Evolutionary conservation across 2,888 invertebrate species (phyloP).

Genomic region (Pyrochroa serraticornis): DNA sequence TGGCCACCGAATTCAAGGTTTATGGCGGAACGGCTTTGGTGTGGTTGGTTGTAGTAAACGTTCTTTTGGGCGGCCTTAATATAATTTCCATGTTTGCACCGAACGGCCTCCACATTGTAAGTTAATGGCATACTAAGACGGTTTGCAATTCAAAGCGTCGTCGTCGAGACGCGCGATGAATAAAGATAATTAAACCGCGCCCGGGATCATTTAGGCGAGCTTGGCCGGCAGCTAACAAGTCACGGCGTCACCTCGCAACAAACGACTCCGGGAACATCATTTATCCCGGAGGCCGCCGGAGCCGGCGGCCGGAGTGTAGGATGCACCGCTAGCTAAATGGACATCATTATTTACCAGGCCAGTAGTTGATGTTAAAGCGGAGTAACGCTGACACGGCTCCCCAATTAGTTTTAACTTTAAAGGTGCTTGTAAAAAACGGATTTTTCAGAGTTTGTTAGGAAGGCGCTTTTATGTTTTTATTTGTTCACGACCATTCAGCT

Average conservation of each 20-base stretch:
- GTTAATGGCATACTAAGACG: constrained; percentile 27
- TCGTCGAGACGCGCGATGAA: constrained; percentile 30
- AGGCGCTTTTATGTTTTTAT: constrained; percentile 36
- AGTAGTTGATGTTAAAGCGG: constrained; percentile 45
- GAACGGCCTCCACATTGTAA: constrained; percentile 16
- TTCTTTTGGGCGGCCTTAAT: constrained; percentile 4
- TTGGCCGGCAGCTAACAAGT: constrained; percentile 41
- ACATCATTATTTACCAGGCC: constrained; percentile 48
- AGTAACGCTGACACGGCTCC: constrained; percentile 46
- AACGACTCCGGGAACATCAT: constrained; percentile 46
- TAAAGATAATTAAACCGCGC: constrained; percentile 31
- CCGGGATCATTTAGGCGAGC: constrained; percentile 26
- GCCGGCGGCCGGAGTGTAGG: constrained; percentile 35
- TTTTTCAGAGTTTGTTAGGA: constrained; percentile 36
- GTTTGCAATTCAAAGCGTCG: constrained; percentile 28
- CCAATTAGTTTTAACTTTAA: constrained; percentile 48
- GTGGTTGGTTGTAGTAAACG: too few relatives aligned
- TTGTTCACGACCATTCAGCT: constrained; percentile 23
- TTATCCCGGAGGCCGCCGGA: constrained; percentile 36
- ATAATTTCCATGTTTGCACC: constrained; percentile 26
- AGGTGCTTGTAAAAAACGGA: constrained; percentile 39
- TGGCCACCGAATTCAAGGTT: too few relatives aligned
- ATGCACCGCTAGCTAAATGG: constrained; percentile 48
- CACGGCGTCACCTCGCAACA: constrained; percentile 45
- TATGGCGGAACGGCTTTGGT: too few relatives aligned